Evolutionary conservation across 2,113 vertebrate genomes (phyloP), one percentile per base, ranked within the genome.

Genomic region (Notothenia coriiceps): DNA sequence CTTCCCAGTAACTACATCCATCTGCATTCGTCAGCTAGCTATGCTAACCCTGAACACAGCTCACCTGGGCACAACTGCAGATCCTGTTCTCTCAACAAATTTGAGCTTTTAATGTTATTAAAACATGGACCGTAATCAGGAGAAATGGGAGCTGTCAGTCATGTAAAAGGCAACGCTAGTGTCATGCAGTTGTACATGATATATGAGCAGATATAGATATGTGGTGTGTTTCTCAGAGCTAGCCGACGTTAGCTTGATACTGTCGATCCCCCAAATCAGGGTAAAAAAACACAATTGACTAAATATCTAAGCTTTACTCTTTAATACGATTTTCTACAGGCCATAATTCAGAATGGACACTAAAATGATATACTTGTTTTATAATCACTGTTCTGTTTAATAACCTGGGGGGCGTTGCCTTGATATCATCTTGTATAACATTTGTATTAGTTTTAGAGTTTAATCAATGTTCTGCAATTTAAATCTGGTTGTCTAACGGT

Each of bases 11-110:
- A 71, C 59, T 25, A 17, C 3, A 2, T 17, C 10, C 7, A 49
- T 84, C 59, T 63, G 74, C n/a, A 22, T 55, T 76, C 25, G 29
- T 79, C 63, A 52, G 75, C 59, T 54, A 71, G 61, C 74, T 35
- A 47, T 9, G 50, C 43, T 15, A 51, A 60, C 33, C 2, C 13
- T 14, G 18, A 17, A 17, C 35, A 29, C 10, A 17, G 11, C 14
- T 22, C 14, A 46, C 44, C 15, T 13, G 74, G 43, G 6, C 20
- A n/a, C 22, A 20, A 20, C 57, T 66, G 18, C 47, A 10, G 18
- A 4, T 40, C 35, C 51, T 33, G 10, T 10, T 72, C 4, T 10
- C 29, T 5, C 8, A 43, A n/a, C 6, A 33, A 2, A 25, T 43
- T 10, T 9, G 14, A 60, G 20, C 3, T n/a, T 70, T 65, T 20